Evolutionary conservation across 2,113 vertebrate genomes (phyloP).

Genomic region (Oophaga pumilio): DNA sequence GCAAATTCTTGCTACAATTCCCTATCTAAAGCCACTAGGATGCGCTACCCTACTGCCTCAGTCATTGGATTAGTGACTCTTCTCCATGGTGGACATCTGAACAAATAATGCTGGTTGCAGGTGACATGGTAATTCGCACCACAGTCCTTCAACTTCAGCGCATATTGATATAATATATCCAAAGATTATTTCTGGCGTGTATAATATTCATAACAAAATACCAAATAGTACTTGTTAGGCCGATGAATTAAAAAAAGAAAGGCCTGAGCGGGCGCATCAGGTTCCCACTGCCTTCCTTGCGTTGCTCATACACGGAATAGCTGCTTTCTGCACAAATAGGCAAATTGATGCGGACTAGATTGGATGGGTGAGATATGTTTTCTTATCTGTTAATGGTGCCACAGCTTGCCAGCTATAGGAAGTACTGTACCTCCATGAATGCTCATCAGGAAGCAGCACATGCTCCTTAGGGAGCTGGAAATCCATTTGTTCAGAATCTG

Average conservation of each 20-base stretch:
- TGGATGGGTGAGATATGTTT: slow-evolving; percentile 40
- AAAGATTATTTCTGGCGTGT: background rate
- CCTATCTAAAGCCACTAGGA: background rate
- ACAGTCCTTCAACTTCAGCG: background rate
- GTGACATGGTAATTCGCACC: background rate
- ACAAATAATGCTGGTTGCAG: background rate
- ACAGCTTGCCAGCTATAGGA: slow-evolving; percentile 3
- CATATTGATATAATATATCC: background rate
- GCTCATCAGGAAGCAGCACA: slow-evolving; percentile 11
- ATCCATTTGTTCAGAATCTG: slow-evolving; percentile 54
- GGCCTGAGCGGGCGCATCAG: background rate
- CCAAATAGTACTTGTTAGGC: background rate
- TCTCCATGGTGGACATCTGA: background rate
- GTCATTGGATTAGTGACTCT: background rate
- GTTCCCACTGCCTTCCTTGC: background rate
- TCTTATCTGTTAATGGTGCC: slow-evolving; percentile 46
- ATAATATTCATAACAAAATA: background rate
- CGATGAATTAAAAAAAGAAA: background rate
- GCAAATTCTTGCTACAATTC: background rate
- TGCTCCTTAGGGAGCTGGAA: slow-evolving; percentile 44
- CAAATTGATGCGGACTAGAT: slow-evolving; percentile 22
- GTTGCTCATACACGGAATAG: background rate
- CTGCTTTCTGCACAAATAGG: slow-evolving; percentile 37
- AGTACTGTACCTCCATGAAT: background rate
- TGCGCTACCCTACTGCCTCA: background rate